Evolutionary conservation across 2,113 vertebrate genomes (phyloP), one percentile per base, ranked within the genome.

Genomic region (Pterocles gutturalis): DNA sequence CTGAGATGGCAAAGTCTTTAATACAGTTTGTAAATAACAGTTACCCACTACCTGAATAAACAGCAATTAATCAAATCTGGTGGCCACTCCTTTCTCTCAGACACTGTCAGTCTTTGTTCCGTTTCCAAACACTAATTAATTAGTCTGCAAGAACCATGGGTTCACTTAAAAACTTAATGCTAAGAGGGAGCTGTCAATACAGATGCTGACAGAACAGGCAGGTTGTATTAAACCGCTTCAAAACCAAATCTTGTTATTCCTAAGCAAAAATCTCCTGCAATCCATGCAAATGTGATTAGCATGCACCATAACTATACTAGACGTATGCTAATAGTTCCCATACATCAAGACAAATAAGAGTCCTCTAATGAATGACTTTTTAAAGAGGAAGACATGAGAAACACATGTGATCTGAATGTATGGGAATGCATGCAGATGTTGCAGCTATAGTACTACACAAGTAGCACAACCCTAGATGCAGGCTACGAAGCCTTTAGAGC

Each of bases 101-200:
- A 90, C 33, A 73, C 17, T 72, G 48, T 57, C 57, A 65, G 41
- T 84, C 51, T 93, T 41, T 72, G 34, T 38, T 72, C 36, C 28
- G 1, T 72, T 93, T 92, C 57, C 78, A 60, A 82, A 91, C 49
- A 60, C 31, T 82, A 81, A 85, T 83, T 87, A 71, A 80, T 46
- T 87, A 34, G 31, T 90, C 67, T 55, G 38, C 20, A 67, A 72
- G 48, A 87, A 88, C 22, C 53, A 85, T 18, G 24, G 41, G 86
- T 69, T 88, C 66, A 87, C 34, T 88, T 87, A 70, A 95, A 86
- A 94, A 87, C 48, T 64, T 82, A 71, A 92, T 29, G 53, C 41
- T 76, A 87, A 53, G 60, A 79, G 33, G 48, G 17, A 87, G 36
- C 45, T 90, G 81, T 76, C 91, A 88, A 54, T 70, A 83, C 14